Conservation (phyloP, 2,113 vertebrate genomes). For the Raja brachyura region DNA sequence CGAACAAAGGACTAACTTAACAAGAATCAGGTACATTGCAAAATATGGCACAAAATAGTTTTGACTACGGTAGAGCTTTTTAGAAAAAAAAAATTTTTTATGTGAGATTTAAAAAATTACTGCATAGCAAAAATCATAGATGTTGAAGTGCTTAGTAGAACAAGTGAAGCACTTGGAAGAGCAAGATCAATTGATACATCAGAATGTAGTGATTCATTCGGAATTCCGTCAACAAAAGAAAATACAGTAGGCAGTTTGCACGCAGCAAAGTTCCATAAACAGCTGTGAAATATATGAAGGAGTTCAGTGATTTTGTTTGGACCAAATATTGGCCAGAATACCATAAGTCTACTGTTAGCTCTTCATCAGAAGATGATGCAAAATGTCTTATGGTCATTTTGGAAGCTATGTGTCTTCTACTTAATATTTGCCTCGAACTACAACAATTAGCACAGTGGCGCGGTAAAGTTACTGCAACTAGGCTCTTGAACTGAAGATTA, state of each 20-base stretch:
- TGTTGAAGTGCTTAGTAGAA: neutral
- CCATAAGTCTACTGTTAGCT: neutral
- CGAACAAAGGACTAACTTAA: neutral
- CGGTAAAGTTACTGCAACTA: neutral
- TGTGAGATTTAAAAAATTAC: too few species aligned
- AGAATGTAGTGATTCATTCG: too few species aligned
- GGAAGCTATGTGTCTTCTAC: neutral
- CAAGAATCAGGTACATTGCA: neutral
- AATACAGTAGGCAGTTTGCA: neutral
- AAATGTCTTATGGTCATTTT: neutral
- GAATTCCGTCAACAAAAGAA: neutral
- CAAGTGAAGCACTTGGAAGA: neutral
- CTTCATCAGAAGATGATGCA: neutral
- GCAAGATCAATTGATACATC: too few species aligned
- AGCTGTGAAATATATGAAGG: neutral
- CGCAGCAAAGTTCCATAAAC: neutral
- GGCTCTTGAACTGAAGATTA: neutral
- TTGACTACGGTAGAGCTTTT: neutral
- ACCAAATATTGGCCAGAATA: neutral
- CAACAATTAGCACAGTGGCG: neutral
- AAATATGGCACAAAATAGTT: neutral
- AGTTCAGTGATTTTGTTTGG: neutral
- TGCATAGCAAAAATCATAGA: neutral
- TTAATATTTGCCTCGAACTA: neutral
- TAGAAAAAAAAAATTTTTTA: too few species aligned